Evolutionary conservation across 2,888 invertebrate species (phyloP).

Genomic region (Epinotia brunnichana): DNA sequence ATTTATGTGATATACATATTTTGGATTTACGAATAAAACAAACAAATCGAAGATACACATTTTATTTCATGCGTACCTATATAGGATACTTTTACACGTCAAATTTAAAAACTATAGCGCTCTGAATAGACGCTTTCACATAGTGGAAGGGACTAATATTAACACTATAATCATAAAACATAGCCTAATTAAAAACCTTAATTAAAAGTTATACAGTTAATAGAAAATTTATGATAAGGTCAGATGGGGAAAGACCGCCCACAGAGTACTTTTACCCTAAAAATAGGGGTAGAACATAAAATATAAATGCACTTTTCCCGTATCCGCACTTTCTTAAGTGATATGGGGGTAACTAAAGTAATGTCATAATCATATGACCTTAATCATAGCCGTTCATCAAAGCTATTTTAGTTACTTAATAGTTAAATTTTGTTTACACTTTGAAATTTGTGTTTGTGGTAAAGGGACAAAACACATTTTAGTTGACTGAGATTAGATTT

Average conservation of each 20-base stretch:
- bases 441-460: too few species aligned
- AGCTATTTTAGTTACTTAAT: too few species aligned
- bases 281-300: background rate
- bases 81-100: slow-evolving; percentile 27
- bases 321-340: background rate
- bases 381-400: too few species aligned
- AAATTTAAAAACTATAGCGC: slow-evolving; percentile 28
- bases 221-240: background rate
- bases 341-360: too few species aligned
- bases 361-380: too few species aligned
- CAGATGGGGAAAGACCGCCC: background rate
- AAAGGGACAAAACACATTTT: too few species aligned
- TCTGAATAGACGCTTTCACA: background rate
- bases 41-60: background rate
- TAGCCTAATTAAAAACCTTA: background rate
- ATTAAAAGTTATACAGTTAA: background rate
- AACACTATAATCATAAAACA: background rate
- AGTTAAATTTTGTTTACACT: too few species aligned
- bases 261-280: background rate
- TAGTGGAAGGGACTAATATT: background rate
- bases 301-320: background rate
- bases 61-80: slow-evolving; percentile 16
- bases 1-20: too few species aligned
- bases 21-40: background rate
- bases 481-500: too few species aligned